Evolutionary conservation across 2,888 invertebrate genomes (phyloP).

Genomic region (Saturnia pavonia): DNA sequence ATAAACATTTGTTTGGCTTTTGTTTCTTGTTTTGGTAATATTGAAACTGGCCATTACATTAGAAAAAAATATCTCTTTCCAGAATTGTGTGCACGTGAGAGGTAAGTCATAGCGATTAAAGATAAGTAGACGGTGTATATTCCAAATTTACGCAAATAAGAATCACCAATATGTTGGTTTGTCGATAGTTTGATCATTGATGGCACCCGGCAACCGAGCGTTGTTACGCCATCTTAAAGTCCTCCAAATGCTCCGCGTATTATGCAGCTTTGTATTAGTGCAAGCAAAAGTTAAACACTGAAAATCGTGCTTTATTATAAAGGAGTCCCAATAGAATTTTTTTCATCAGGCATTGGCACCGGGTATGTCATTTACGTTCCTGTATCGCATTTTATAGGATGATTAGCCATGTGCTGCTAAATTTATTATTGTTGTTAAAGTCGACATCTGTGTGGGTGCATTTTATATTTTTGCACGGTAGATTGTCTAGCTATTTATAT

Average conservation of each 20-base stretch:
- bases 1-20: slow-evolving; percentile 78
- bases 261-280: slow-evolving; percentile 66
- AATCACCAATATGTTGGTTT: slow-evolving; percentile 72
- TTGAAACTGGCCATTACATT: slow-evolving; percentile 82
- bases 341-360: slow-evolving; percentile 61
- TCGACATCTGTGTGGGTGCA: slow-evolving; percentile 58
- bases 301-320: slow-evolving; percentile 65
- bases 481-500: slow-evolving; percentile 41
- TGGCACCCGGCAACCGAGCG: slow-evolving; percentile 80
- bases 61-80: slow-evolving; percentile 82
- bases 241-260: slow-evolving; percentile 77
- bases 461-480: slow-evolving; percentile 61
- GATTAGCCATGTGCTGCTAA: slow-evolving; percentile 77
- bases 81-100: slow-evolving; percentile 79
- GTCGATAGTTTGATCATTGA: slow-evolving; percentile 75
- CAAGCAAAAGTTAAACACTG: slow-evolving; percentile 61
- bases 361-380: slow-evolving; percentile 76
- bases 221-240: slow-evolving; percentile 82
- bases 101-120: slow-evolving; percentile 77
- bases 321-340: slow-evolving; percentile 60
- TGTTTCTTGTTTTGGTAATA: slow-evolving; percentile 83
- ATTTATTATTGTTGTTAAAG: slow-evolving; percentile 73
- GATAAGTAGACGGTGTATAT: slow-evolving; percentile 63
- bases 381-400: slow-evolving; percentile 72
- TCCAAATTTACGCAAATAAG: slow-evolving; percentile 55